phyloP scores from a whole-genome alignment of 1,140 invertebrate genomes.

The Phenacoccus solenopsis region DNA sequence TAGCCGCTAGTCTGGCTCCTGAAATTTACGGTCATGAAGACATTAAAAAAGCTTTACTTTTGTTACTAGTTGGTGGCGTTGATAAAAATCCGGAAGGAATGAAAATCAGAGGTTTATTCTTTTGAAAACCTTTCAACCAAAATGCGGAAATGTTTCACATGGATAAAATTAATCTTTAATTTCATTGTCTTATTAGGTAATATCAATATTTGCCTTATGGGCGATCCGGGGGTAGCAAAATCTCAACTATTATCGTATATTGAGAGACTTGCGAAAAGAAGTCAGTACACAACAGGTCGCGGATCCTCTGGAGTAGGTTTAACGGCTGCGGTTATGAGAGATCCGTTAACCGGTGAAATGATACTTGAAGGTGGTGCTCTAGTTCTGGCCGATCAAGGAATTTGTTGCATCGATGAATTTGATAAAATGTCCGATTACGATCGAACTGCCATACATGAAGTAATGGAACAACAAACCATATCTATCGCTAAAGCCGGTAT shows the following conservation, averaged over 20 bases:
- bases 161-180: no score
- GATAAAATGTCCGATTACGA: conserved; percentile 98
- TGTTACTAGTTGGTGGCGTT: conserved; percentile 90
- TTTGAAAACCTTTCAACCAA: no score
- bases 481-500: conserved; percentile 99
- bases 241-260: conserved; percentile 94
- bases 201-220: conserved; percentile 98
- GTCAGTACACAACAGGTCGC: conserved; percentile 76
- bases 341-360: conserved; percentile 95
- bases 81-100: conserved; percentile 75
- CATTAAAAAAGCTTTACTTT: conserved; percentile 90
- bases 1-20: conserved; percentile 88
- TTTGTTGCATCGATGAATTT: conserved; percentile 99
- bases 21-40: conserved; percentile 99
- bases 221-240: conserved; percentile 98
- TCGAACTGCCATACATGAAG: conserved; percentile 96
- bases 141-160: no score
- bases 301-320: conserved; percentile 96
- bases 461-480: conserved; percentile 99
- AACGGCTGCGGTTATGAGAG: conserved; percentile 96
- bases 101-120: conserved; percentile 62
- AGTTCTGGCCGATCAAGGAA: conserved; percentile 91
- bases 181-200: conserved; percentile 57
- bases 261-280: conserved; percentile 79
- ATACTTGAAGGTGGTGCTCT: conserved; percentile 79